Conservation (phyloP, 2,113 vertebrate genomes). For the Eidolon helvum region DNA sequence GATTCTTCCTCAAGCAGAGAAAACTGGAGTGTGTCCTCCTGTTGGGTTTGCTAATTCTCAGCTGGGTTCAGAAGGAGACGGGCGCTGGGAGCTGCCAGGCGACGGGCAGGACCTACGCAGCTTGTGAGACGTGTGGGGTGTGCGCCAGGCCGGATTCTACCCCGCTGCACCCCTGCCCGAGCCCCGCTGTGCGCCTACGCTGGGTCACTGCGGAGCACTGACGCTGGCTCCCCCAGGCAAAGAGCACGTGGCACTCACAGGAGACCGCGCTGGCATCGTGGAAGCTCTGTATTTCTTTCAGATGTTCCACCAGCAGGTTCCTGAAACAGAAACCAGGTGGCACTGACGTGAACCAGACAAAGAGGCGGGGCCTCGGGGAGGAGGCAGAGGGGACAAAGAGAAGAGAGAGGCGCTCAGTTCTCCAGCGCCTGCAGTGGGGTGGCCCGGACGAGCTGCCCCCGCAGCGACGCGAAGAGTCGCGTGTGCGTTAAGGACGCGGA, state of each 20-base stretch:
- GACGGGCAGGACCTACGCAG: rapidly evolving
- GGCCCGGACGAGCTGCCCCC: neutral
- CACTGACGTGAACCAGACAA: too few species aligned
- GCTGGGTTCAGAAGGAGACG: neutral
- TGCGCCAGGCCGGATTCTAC: too few species aligned
- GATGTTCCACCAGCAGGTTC: neutral
- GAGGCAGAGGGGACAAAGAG: neutral
- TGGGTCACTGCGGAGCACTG: neutral
- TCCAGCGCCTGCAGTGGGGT: neutral
- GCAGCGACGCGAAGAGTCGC: neutral
- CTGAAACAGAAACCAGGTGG: neutral
- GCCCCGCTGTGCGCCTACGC: neutral
- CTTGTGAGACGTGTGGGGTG: rapidly evolving
- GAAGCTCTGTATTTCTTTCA: neutral
- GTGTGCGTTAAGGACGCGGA: neutral
- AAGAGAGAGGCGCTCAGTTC: neutral
- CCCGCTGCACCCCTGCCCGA: rapidly evolving
- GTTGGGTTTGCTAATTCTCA: rapidly evolving
- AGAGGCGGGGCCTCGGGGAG: neutral
- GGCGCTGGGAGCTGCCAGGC: neutral
- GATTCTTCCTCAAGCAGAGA: neutral
- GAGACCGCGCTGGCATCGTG: neutral
- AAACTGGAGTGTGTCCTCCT: neutral
- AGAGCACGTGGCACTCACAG: neutral
- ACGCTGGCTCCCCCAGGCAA: neutral